Conservation (phyloP, 2,797 vertebrate species). For the Dicrostonyx torquatus region DNA sequence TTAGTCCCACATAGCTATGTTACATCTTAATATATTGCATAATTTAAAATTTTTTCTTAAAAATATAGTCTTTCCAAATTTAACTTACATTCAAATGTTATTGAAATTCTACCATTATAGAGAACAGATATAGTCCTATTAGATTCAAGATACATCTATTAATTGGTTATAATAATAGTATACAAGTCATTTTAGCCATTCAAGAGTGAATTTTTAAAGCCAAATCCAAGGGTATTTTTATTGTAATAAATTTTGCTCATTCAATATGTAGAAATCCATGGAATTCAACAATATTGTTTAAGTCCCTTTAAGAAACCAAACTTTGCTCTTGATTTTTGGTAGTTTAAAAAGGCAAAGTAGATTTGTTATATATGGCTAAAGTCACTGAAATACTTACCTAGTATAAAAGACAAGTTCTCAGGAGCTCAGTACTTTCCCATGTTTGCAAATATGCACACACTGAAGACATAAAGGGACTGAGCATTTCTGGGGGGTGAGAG, state of each 20-base stretch:
- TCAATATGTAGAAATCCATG: neutral
- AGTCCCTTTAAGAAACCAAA: neutral
- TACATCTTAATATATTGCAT: neutral
- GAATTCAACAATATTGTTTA: neutral
- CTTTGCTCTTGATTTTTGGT: neutral
- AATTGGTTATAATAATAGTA: neutral
- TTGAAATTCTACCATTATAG: conserved; percentile 24
- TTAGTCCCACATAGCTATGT: neutral
- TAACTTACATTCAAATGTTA: neutral
- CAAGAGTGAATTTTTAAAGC: neutral
- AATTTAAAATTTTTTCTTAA: neutral
- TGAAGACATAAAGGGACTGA: neutral
- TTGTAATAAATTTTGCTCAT: neutral
- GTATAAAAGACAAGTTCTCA: conserved; percentile 5
- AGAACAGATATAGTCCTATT: neutral
- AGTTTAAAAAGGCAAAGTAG: neutral
- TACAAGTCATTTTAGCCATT: neutral
- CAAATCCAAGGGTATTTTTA: neutral
- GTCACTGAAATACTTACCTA: neutral
- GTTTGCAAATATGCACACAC: neutral
- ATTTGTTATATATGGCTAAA: neutral
- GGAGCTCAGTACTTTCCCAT: neutral
- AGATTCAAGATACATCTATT: neutral
- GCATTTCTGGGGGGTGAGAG: neutral
- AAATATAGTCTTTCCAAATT: neutral